These are phyloP conservation scores for Lacanobia oleracea DNA, from an alignment of 2,888 invertebrate species.

Conservation along the genomic window DNA sequence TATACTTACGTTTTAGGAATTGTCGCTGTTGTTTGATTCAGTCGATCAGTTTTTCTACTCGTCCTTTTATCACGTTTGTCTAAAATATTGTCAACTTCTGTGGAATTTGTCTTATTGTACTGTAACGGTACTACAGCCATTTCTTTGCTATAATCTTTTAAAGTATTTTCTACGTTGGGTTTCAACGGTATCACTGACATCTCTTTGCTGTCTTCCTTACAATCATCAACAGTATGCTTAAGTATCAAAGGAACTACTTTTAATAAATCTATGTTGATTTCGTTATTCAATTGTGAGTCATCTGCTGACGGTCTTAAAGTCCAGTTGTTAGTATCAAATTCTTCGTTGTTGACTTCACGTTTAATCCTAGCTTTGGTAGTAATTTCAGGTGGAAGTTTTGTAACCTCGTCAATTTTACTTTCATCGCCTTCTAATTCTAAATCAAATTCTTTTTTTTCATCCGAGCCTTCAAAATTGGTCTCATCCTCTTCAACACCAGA, in stretches of 20 bases:
- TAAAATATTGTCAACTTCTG: conserved; percentile 81
- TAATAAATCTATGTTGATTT: conserved; percentile 75
- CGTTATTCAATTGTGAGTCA: conserved; percentile 70
- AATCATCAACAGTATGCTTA: conserved; percentile 53
- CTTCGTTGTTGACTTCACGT: conserved; percentile 77
- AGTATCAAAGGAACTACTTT: conserved; percentile 82
- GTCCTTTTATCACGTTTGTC: conserved; percentile 88
- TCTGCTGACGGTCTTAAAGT: conserved; percentile 71
- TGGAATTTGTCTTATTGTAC: conserved; percentile 84
- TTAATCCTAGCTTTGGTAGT: conserved; percentile 75
- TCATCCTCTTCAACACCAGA: conserved; percentile 73
- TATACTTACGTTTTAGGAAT: conserved; percentile 87
- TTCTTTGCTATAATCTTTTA: conserved; percentile 72
- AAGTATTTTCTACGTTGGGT: conserved; percentile 57
- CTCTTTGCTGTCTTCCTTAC: conserved; percentile 37
- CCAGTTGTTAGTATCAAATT: conserved; percentile 75
- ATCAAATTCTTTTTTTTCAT: conserved; percentile 68
- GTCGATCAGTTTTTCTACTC: conserved; percentile 87
- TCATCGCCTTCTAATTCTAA: conserved; percentile 77
- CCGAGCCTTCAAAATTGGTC: conserved; percentile 68
- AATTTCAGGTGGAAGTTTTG: conserved; percentile 51
- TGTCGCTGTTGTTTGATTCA: conserved; percentile 88
- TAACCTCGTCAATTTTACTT: conserved; percentile 64
- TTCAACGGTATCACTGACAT: conserved; percentile 80
- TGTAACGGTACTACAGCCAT: conserved; percentile 82